Conservation (phyloP, 2,888 invertebrate species). For the Plemyria rubiginata region DNA sequence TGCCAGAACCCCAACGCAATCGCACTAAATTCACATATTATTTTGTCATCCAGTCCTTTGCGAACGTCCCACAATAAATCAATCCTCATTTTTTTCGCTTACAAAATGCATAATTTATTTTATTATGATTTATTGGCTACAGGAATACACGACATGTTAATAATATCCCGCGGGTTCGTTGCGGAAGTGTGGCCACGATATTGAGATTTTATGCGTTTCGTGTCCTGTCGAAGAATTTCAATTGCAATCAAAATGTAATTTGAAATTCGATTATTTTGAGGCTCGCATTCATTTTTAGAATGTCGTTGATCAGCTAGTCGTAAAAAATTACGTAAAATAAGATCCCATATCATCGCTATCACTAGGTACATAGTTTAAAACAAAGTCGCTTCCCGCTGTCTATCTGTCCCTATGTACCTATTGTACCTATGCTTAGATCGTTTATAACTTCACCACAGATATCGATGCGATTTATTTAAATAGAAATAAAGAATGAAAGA, state of each 20-base stretch:
- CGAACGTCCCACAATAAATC: constrained; percentile 17
- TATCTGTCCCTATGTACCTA: no score
- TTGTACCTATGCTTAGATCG: no score
- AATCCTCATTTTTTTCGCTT: constrained; percentile 21
- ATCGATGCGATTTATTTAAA: no score
- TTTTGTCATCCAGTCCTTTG: constrained; percentile 1
- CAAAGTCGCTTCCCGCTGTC: no score
- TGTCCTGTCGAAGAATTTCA: constrained; percentile 29
- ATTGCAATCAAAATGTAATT: constrained; percentile 3
- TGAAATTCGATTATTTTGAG: not conserved
- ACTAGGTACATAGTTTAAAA: no score
- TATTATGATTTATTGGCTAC: constrained; percentile 29
- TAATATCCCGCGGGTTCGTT: constrained; percentile 25
- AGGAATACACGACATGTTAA: constrained; percentile 26
- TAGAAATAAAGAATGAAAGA: no score
- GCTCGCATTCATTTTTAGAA: not conserved
- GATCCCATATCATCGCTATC: no score
- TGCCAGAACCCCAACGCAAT: not conserved
- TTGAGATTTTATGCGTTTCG: constrained; percentile 25
- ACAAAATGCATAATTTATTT: constrained; percentile 33
- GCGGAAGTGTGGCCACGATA: constrained; percentile 31
- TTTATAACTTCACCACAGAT: no score
- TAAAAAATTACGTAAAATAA: no score
- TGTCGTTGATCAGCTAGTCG: no score
- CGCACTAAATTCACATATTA: constrained; percentile 2